Conservation (phyloP, 2,888 invertebrate species). For the Agonopterix alstromeriana region DNA sequence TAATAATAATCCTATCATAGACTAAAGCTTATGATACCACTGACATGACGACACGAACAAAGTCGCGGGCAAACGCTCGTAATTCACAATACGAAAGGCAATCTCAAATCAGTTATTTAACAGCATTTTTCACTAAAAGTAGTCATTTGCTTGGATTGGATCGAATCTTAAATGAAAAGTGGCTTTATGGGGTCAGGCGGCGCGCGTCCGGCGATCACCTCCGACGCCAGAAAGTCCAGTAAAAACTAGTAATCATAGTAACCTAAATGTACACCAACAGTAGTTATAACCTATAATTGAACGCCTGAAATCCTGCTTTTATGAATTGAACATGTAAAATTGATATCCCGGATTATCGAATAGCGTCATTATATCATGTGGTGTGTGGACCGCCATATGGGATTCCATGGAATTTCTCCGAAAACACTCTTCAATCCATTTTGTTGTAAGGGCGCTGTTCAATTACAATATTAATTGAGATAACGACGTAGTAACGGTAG, state of each 20-base stretch:
- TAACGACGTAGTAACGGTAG: conserved; percentile 24
- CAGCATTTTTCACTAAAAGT: too few relatives aligned
- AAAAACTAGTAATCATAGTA: conserved; percentile 50
- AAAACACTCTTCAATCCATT: conserved; percentile 64
- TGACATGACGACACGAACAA: too few relatives aligned
- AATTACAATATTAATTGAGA: conserved; percentile 22
- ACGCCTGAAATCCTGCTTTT: conserved; percentile 10
- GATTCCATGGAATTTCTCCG: conserved; percentile 75
- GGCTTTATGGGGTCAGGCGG: background rate
- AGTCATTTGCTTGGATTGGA: too few relatives aligned
- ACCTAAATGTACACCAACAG: conserved; percentile 41
- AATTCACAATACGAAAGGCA: too few relatives aligned
- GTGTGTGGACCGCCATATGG: conserved; percentile 75
- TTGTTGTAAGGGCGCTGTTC: conserved; percentile 43
- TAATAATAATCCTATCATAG: too few relatives aligned
- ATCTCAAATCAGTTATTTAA: too few relatives aligned
- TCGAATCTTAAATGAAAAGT: too few relatives aligned
- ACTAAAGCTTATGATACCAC: too few relatives aligned
- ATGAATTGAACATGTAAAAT: conserved; percentile 28
- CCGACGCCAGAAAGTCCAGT: conserved; percentile 47
- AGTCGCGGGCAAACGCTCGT: too few relatives aligned
- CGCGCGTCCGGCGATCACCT: conserved; percentile 33
- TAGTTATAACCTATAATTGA: conserved; percentile 22
- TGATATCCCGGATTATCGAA: conserved; percentile 39
- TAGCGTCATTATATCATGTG: conserved; percentile 74